phyloP scores from a whole-genome alignment of 2,797 vertebrate genomes.

The Chanos chanos region DNA sequence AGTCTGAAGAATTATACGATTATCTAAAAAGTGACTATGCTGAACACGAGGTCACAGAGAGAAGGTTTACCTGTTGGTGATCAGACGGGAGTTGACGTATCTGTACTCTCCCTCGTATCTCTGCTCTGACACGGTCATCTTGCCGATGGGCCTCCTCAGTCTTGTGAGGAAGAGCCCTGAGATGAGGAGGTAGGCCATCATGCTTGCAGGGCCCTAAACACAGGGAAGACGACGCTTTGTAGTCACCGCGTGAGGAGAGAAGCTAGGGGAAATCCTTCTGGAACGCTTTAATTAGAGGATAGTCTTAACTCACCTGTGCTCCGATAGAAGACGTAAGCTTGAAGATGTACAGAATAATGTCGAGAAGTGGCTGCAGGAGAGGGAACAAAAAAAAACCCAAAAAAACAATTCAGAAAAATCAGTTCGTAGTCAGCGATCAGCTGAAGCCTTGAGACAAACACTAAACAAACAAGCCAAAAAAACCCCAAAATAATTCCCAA shows the following conservation, averaged over 20 bases:
- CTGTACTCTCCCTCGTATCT: constrained; percentile 97
- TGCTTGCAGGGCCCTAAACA: constrained; percentile 83
- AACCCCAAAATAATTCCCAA: no score
- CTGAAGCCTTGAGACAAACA: not conserved
- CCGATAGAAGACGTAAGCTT: constrained; percentile 94
- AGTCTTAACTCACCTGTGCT: constrained; percentile 78
- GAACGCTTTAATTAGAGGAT: not conserved
- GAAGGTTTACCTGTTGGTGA: constrained; percentile 93
- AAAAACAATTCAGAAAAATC: not conserved
- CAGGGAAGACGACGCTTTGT: not conserved
- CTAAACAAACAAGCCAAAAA: no score
- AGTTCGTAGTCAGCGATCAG: not conserved
- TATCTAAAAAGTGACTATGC: no score
- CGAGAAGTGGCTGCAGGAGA: constrained; percentile 84
- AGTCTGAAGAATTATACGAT: no score
- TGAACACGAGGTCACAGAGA: no score
- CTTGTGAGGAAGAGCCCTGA: constrained; percentile 93
- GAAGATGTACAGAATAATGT: constrained; percentile 95
- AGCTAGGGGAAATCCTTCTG: not conserved
- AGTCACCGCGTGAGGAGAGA: not conserved
- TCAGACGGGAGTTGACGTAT: constrained; percentile 94
- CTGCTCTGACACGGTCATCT: constrained; percentile 93
- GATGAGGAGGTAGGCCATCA: constrained; percentile 94
- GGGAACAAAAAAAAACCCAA: not conserved
- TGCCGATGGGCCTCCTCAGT: constrained; percentile 92